Percentiles rank a stretch among this genome's conserved stretches.
Evolutionary conservation across 2,888 invertebrate genomes (phyloP).

Genomic region (Epistrophe eligans): DNA sequence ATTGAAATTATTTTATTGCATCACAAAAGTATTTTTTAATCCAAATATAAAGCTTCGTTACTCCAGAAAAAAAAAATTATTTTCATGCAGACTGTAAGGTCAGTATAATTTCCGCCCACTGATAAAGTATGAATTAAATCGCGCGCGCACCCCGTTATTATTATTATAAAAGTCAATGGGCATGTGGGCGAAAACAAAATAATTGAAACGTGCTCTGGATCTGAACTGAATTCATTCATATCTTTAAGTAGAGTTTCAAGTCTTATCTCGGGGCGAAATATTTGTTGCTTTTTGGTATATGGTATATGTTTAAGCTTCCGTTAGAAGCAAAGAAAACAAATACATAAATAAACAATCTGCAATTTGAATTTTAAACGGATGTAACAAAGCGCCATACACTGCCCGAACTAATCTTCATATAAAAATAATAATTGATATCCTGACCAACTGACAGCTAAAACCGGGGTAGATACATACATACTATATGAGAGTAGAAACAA

Average conservation of each 20-base stretch:
- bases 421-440: constrained; percentile 52
- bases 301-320: constrained; percentile 51
- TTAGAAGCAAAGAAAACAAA: constrained; percentile 33
- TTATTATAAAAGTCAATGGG: constrained; percentile 24
- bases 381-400: constrained; percentile 65
- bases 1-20: constrained; percentile 57
- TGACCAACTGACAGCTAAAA: constrained; percentile 50
- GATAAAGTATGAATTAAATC: constrained; percentile 54
- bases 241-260: constrained; percentile 55
- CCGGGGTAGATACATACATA: not conserved
- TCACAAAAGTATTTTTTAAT: constrained; percentile 47
- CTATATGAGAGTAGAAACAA: constrained; percentile 4
- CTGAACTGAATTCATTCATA: constrained; percentile 50
- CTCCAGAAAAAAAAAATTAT: constrained; percentile 15
- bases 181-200: constrained; percentile 63
- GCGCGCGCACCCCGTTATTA: constrained; percentile 54
- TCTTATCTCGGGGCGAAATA: constrained; percentile 31
- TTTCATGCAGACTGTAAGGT: constrained; percentile 62
- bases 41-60: constrained; percentile 34
- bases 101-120: constrained; percentile 70
- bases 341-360: constrained; percentile 68
- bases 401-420: constrained; percentile 21
- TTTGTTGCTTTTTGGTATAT: constrained; percentile 23
- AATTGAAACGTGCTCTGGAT: constrained; percentile 69
- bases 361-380: constrained; percentile 72